Evolutionary conservation across 1,140 invertebrate species (phyloP), one percentile per base, ranked within the genome.

Genomic region (Piezodorus guildinii): DNA sequence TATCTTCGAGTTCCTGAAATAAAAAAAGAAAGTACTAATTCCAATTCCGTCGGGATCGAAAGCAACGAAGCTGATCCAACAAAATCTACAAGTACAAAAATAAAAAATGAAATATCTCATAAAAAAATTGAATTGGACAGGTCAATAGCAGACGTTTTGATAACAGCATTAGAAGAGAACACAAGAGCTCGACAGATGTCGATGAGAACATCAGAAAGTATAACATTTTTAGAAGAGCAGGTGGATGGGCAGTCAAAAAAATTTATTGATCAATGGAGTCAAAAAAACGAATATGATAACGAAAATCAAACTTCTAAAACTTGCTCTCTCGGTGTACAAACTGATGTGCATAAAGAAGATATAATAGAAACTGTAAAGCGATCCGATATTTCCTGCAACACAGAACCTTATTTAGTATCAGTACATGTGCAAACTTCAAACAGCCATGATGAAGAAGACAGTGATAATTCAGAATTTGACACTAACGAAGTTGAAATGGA

Each of bases 91-190:
- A 39, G 34, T 39, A 39, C 12, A 39, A 39, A 5, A 39, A 39
- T 12, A 1, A 5, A 12, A 39, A 39, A 39, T 39, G 34, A 12
- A 39, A 39, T 63, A 9, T 63, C 52, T 23, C 45, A 54, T n/a
- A 52, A 21, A 15, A 64, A 64, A 60, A 25, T 56, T 15, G 63
- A 60, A 49, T 16, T 56, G n/a, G 63, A 64, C 39, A 54, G 44
- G 43, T 60, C 49, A 6, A 56, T 64, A 34, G 63, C 63, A 19
- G 54, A 64, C 15, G 25, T 64, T 60, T 43, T 64, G 17, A 45
- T 64, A 10, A n/a, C 34, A n/a, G 63, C 63, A 15, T 21, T 64
- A 23, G 54, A 64, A 30, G 63, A 64, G 46, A 45, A 46, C 19
- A 46, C 39, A 61, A 61, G 44, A 30, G 63, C 56, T 1, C 23